phyloP scores from a whole-genome alignment of 2,797 vertebrate genomes.

The Euthynnus affinis region DNA sequence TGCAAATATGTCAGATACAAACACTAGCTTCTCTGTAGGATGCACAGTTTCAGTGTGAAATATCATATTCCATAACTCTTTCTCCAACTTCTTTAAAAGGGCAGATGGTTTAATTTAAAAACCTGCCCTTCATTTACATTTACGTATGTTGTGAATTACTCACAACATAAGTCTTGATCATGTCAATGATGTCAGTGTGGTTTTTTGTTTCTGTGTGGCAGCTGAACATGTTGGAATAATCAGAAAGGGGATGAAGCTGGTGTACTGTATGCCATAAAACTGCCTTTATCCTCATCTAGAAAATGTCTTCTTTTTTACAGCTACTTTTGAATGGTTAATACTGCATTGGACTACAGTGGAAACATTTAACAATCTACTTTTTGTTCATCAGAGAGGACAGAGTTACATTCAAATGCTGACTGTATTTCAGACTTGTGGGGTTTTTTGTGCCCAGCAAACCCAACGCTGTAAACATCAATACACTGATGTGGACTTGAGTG shows the following conservation, averaged over 20 bases:
- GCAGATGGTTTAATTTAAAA: conserved; percentile 28
- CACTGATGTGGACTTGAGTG: conserved; percentile 7
- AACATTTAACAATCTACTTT: conserved; percentile 50
- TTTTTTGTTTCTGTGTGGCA: conserved; percentile 41
- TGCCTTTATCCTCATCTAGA: conserved; percentile 47
- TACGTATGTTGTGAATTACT: conserved; percentile 29
- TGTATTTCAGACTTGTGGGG: conserved; percentile 43
- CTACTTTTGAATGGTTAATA: conserved; percentile 41
- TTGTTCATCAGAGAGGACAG: conserved; percentile 55
- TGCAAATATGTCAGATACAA: background rate
- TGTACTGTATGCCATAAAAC: conserved; percentile 52
- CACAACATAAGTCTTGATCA: conserved; percentile 34
- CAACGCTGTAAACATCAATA: conserved; percentile 60
- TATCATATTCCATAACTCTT: background rate
- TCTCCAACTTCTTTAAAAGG: background rate
- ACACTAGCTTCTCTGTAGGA: background rate
- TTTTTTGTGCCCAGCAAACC: conserved; percentile 56
- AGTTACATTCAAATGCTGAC: conserved; percentile 51
- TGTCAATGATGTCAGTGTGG: conserved; percentile 29
- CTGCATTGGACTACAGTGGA: conserved; percentile 35
- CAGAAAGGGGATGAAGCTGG: conserved; percentile 45
- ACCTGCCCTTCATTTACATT: conserved; percentile 2
- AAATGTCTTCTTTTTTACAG: conserved; percentile 50
- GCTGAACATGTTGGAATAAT: conserved; percentile 66
- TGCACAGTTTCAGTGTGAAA: conserved; percentile 4